Conservation (phyloP, 2,888 invertebrate genomes). For the Stictocephala bisonia region DNA sequence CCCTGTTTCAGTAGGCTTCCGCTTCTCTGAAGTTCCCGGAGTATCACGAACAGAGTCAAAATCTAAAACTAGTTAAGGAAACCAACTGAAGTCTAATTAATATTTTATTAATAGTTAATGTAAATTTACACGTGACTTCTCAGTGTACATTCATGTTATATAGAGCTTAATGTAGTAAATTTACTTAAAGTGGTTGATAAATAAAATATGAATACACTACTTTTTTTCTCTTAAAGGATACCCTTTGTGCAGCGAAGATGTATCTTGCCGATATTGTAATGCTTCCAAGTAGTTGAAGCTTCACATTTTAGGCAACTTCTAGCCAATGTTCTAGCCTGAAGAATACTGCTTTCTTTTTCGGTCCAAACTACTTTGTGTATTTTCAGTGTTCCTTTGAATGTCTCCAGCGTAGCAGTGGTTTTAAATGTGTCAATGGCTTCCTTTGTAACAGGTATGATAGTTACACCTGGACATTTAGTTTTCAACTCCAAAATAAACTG, state of each 20-base stretch:
- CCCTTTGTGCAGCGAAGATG: not conserved
- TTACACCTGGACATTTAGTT: constrained; percentile 26
- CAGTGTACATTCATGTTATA: not conserved
- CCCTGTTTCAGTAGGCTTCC: not conserved
- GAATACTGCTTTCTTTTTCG: not conserved
- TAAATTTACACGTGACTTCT: not conserved
- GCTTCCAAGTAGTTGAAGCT: not conserved
- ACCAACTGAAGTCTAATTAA: not conserved
- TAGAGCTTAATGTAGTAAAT: too few relatives aligned
- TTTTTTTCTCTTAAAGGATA: not conserved
- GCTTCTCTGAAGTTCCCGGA: constrained; percentile 19
- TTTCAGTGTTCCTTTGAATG: not conserved
- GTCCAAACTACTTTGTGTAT: not conserved
- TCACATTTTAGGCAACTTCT: not conserved
- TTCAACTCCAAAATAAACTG: constrained; percentile 24
- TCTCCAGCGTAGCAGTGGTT: constrained; percentile 13
- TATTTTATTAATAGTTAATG: not conserved
- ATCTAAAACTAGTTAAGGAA: constrained; percentile 1
- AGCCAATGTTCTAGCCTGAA: constrained; percentile 22
- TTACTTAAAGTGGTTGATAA: too few relatives aligned
- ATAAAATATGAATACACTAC: not conserved
- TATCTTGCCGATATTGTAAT: not conserved
- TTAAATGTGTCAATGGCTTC: constrained; percentile 16
- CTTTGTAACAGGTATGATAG: constrained; percentile 26
- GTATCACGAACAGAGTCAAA: not conserved